These are phyloP conservation scores for Seira ritae DNA, from an alignment of 2,888 invertebrate genomes.

Conservation along the genomic window DNA sequence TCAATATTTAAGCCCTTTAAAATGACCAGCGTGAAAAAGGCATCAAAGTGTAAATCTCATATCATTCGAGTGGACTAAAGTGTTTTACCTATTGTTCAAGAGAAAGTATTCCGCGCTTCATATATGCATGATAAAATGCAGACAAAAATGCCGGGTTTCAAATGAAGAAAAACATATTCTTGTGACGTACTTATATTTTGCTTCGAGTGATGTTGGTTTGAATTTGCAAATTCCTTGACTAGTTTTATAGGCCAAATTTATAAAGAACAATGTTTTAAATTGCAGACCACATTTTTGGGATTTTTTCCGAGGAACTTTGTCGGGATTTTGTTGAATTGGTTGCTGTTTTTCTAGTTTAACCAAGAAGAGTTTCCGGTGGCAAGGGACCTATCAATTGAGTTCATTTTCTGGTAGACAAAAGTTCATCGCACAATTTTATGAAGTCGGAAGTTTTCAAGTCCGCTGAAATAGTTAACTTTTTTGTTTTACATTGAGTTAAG, in stretches of 20 bases:
- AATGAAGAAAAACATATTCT: background rate
- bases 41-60: background rate
- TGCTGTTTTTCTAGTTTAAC: conserved; percentile 32
- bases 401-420: conserved; percentile 61
- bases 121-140: too few relatives aligned
- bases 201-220: background rate
- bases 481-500: background rate
- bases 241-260: background rate
- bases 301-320: background rate
- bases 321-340: conserved; percentile 35
- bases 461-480: background rate
- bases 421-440: conserved; percentile 44
- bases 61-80: conserved; percentile 9
- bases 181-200: background rate
- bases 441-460: conserved; percentile 10
- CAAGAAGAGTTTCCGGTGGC: conserved; percentile 58
- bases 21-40: conserved; percentile 4
- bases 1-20: conserved; percentile 16
- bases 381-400: conserved; percentile 63
- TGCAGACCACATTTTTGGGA: background rate
- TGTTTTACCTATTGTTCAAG: background rate
- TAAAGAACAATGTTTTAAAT: background rate
- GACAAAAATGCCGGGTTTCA: background rate
- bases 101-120: too few relatives aligned
- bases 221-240: background rate